Conservation (phyloP, 2,888 invertebrate species). For the Drosophila helvetica region DNA sequence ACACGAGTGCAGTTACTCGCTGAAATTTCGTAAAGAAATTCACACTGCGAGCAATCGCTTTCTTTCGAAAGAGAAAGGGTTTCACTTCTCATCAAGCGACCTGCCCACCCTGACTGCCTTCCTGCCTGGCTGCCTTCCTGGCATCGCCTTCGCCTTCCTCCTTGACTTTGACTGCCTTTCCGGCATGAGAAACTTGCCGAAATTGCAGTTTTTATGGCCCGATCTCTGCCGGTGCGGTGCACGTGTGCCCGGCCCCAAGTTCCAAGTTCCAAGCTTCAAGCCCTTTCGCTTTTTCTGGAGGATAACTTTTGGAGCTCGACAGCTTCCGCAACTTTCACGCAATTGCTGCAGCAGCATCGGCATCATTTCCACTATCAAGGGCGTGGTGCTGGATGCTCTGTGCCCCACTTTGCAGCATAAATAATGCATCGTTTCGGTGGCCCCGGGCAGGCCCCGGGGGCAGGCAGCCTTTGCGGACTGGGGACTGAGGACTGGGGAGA, state of each 20-base stretch:
- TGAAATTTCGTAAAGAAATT: constrained; percentile 46
- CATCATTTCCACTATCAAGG: constrained; percentile 25
- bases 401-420: constrained; percentile 66
- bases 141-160: not conserved
- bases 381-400: constrained; percentile 45
- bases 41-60: constrained; percentile 58
- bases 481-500: constrained; percentile 17
- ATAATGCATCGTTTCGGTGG: constrained; percentile 44
- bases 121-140: constrained; percentile 1
- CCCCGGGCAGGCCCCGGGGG: constrained; percentile 24
- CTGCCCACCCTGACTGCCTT: not conserved
- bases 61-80: constrained; percentile 79
- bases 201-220: constrained; percentile 73
- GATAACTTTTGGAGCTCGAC: constrained; percentile 57
- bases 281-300: constrained; percentile 75
- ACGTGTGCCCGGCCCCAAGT: constrained; percentile 56
- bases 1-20: constrained; percentile 59
- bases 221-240: constrained; percentile 57
- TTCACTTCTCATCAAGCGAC: constrained; percentile 28
- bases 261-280: constrained; percentile 21
- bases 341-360: constrained; percentile 47
- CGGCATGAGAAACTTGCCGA: constrained; percentile 67
- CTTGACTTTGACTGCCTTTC: constrained; percentile 9
- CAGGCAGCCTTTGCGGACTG: constrained; percentile 26
- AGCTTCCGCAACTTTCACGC: constrained; percentile 76